Conservation (phyloP, 2,113 vertebrate species). For the Gopherus flavomarginatus region DNA sequence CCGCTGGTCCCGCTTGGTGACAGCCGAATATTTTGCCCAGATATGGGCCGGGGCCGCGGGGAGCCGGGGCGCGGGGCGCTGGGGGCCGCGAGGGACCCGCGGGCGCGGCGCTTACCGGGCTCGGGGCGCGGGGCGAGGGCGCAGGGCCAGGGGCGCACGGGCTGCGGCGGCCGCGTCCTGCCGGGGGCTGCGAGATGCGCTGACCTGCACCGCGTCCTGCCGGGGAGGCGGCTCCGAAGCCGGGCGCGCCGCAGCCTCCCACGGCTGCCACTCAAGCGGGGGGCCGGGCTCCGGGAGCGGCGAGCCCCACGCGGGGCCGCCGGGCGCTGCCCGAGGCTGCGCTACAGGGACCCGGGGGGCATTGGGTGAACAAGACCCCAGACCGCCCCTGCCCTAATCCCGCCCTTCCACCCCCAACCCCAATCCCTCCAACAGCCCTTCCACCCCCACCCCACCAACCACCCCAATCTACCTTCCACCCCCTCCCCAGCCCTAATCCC, state of each 20-base stretch:
- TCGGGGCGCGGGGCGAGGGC: neutral
- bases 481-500: too few relatives aligned
- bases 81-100: conserved; percentile 38
- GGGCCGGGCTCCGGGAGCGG: neutral
- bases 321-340: neutral
- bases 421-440: too few relatives aligned
- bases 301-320: neutral
- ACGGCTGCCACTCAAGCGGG: neutral
- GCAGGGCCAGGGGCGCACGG: neutral
- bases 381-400: too few relatives aligned
- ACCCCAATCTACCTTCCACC: too few relatives aligned
- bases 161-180: neutral
- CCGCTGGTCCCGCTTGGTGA: conserved; percentile 79
- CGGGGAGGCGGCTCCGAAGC: neutral
- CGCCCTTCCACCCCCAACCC: too few relatives aligned
- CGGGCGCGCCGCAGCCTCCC: neutral
- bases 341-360: too few relatives aligned
- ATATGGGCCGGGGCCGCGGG: conserved; percentile 81
- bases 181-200: conserved; percentile 2
- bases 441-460: too few relatives aligned
- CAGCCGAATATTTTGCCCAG: conserved; percentile 91
- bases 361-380: too few relatives aligned
- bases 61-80: conserved; percentile 5
- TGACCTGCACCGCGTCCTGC: neutral
- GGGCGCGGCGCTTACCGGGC: neutral